Base-by-base conservation (phyloP, 2,113 vertebrate genomes). In the Polypterus senegalus region DNA sequence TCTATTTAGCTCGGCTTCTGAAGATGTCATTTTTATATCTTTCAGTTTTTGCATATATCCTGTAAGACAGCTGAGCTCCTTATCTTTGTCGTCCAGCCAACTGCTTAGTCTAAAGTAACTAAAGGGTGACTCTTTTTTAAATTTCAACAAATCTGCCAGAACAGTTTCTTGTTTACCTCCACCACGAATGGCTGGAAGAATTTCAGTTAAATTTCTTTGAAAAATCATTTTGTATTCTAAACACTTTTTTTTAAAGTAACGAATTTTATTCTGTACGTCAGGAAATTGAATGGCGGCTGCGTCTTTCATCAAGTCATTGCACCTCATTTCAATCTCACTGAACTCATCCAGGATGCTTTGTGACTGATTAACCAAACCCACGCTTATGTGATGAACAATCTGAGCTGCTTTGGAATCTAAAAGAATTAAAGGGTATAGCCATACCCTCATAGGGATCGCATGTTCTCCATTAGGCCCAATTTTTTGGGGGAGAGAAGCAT, bases 361-460 rank as follows among this genome's bases (percentile, higher is more conserved):
- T 43, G 46, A 9, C 11, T 59, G 59, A 0, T 66, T 63, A 0
- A 79, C 54, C 9, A 81, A 0, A 1, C 8, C 0, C 2, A 58
- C 4, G 10, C 67, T 74, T 4, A 79, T 82, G 51, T 81, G 62
- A 9, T 61, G 58, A 2, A 76, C 67, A 0, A 83, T 5, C 54
- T 61, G 62, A 0, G 77, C 70, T 8, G 81, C 79, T 49, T 4
- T 11, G 6, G 63, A 59, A 70, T 79, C 67, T 58, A 84, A 63
- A 46, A 3, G 52, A 4, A 58, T 48, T 48, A 85, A 67, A 0
- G 80, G 78, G 49, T 81, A 59, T 10, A 83, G 65, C 77, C 77
- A 82, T 54, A 83, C 79, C 46, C 11, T 71, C n/a, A 78, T 0
- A 49, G 83, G 79, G 5, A 84, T 69, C 1, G 71, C 69, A 0